Evolutionary conservation across 92 coral and sea anemone genomes (phyloP), one percentile per base, ranked within the genome.

Genomic region (Desmophyllum pertusum): DNA sequence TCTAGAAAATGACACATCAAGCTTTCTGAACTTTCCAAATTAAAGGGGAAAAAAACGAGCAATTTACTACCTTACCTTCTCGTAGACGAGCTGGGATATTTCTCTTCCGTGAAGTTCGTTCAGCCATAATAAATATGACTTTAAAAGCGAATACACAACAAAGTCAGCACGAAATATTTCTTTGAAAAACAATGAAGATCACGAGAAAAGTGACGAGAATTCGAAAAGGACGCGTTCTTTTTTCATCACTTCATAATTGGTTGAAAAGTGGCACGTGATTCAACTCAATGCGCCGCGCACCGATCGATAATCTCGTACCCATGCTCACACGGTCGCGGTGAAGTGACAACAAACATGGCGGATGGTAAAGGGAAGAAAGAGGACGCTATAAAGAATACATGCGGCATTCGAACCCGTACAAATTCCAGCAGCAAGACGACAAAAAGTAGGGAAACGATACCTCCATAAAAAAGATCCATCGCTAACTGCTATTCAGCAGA

Each of bases 371-470:
- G 46, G 38, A 77, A 77, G 72, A 35, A 46, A 27, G 88, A 78
- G 75, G 83, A 27, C 81, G 64, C 38, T 85, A 68, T 42, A 69
- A 46, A 67, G 78, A 65, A 77, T 77, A 77, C 51, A 43, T 85
- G 82, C 84, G 73, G 21, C 83, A 85, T 67, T 53, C 62, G n/a
- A 77, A 85, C 51, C 83, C 88, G 70, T 85, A 63, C 43, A 85
- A 85, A 67, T 85, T 85, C 38, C 68, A 77, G 79, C 89, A 79
- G 89, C 89, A 77, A 59, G 89, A 27, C 23, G 18, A 38, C 50
- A 70, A 85, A 57, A 42, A 62, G 75, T 23, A n/a, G 73, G 83
- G 10, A 64, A 36, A 31, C 10, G 7, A 45, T 64, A 43, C 43
- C 42, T 43, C 73, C 69, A 30, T 1, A 86, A 79, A 78, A 55